A percentile compares a stretch with the other conserved stretches of the same genome.
Evolutionary conservation across 2,797 vertebrate genomes (phyloP).

Genomic region (Buphagus erythrorhynchus): DNA sequence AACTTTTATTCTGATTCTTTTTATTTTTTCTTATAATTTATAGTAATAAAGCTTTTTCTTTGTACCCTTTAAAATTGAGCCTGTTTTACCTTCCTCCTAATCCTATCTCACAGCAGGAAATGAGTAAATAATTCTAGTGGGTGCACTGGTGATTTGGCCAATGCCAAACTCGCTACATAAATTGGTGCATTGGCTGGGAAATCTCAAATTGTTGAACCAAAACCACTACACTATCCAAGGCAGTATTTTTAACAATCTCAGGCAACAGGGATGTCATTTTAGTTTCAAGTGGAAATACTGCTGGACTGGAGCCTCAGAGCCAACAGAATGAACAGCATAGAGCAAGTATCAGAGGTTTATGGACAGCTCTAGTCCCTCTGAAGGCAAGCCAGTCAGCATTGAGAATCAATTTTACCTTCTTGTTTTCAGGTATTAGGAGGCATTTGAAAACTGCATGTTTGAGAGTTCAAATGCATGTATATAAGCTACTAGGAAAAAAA

Average conservation of each 20-base stretch:
- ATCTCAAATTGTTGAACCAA: too few relatives aligned
- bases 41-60: too few relatives aligned
- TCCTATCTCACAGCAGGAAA: too few relatives aligned
- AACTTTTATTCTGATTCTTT: too few relatives aligned
- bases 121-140: too few relatives aligned
- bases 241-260: neutral
- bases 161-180: too few relatives aligned
- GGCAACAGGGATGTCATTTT: neutral
- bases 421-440: neutral
- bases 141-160: too few relatives aligned
- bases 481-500: neutral
- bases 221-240: too few relatives aligned
- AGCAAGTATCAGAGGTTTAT: neutral
- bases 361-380: accelerated
- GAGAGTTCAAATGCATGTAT: neutral
- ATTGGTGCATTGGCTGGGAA: too few relatives aligned
- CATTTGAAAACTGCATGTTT: neutral
- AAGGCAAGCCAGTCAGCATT: neutral
- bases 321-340: neutral
- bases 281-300: neutral
- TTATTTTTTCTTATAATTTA: too few relatives aligned
- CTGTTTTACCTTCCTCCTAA: too few relatives aligned
- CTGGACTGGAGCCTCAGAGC: neutral
- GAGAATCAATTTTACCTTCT: neutral
- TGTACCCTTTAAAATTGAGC: too few relatives aligned